These are phyloP conservation scores for Brachionus rubens DNA, from an alignment of 1,140 invertebrate genomes.

Conservation along the genomic window DNA sequence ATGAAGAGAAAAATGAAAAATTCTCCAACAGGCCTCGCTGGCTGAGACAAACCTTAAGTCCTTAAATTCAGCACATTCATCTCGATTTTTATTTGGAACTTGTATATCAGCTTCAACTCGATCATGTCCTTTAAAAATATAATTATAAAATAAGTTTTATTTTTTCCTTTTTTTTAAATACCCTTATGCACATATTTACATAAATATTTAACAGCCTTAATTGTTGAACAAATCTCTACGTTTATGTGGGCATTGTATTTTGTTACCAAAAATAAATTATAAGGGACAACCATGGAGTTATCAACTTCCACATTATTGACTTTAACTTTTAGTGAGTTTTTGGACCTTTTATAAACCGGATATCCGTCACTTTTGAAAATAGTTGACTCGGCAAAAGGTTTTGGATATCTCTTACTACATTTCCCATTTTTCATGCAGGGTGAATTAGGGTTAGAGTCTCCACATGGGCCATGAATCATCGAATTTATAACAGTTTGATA, in stretches of 20 bases:
- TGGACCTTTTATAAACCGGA: constrained; percentile 35
- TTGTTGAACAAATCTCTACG: constrained; percentile 48
- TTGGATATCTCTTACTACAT: constrained; percentile 50
- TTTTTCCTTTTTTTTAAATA: constrained; percentile 28
- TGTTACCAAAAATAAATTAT: constrained; percentile 44
- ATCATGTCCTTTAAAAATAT: background rate
- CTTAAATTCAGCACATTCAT: constrained; percentile 47
- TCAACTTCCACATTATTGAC: background rate
- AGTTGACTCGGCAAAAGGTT: constrained; percentile 44
- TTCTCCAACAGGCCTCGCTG: constrained; percentile 31
- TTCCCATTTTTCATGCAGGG: constrained; percentile 50
- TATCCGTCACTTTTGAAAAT: constrained; percentile 47
- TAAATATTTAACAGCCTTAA: constrained; percentile 52
- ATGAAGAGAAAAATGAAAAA: constrained; percentile 30
- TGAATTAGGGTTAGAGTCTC: constrained; percentile 47
- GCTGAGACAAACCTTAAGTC: constrained; percentile 43
- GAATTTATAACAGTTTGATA: constrained; percentile 46
- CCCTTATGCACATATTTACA: constrained; percentile 57
- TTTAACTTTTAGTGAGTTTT: background rate
- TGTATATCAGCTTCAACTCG: background rate
- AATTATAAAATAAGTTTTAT: no score
- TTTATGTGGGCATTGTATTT: constrained; percentile 48
- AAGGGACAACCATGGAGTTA: constrained; percentile 32
- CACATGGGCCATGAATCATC: constrained; percentile 51
- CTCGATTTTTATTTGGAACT: no score